Conservation (phyloP, 2,797 vertebrate genomes). For the Petrocephalus schoutedeni region DNA sequence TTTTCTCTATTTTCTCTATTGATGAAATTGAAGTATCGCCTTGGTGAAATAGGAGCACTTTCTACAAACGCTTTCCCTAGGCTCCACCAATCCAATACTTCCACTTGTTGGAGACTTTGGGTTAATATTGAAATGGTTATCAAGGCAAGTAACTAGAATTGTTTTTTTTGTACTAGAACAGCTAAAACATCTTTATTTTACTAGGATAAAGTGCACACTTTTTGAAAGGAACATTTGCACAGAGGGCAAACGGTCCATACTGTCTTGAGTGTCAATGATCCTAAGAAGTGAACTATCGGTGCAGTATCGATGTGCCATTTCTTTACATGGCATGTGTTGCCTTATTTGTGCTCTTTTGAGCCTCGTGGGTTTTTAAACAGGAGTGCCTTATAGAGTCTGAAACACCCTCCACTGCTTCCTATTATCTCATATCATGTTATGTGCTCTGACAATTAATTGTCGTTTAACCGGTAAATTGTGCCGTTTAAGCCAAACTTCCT, state of each 20-base stretch:
- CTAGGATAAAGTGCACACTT: not conserved
- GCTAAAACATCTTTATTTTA: not conserved
- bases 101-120: not conserved
- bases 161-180: not conserved
- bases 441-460: conserved; percentile 10
- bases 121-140: not conserved
- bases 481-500: not conserved
- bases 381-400: conserved; percentile 46
- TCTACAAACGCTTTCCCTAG: not conserved
- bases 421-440: not conserved
- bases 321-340: not conserved
- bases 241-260: not conserved
- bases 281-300: not conserved
- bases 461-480: not conserved
- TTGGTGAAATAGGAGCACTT: not conserved
- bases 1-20: too few relatives aligned
- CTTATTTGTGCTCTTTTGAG: not conserved
- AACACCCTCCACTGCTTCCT: conserved; percentile 12
- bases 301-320: not conserved
- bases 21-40: not conserved
- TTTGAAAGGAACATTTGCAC: not conserved
- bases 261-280: not conserved
- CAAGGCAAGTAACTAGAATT: not conserved
- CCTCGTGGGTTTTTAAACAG: not conserved
- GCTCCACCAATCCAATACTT: not conserved